Evolutionary conservation across 2,888 invertebrate genomes (phyloP).

Genomic region (Xylota sylvarum): DNA sequence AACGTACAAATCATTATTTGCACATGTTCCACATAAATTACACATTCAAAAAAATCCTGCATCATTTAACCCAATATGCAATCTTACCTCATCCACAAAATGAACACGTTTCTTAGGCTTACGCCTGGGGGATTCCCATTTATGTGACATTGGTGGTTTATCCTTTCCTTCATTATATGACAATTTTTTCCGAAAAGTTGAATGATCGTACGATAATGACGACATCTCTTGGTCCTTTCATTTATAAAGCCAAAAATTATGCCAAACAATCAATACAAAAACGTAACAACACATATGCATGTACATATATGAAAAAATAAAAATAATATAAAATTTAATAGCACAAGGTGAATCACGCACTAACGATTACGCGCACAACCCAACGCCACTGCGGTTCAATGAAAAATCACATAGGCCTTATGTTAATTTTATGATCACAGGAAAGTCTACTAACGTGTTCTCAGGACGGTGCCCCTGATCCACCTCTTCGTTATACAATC

Average conservation of each 20-base stretch:
- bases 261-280: constrained; percentile 37
- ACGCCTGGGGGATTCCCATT: constrained; percentile 74
- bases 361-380: constrained; percentile 70
- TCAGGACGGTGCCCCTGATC: constrained; percentile 37
- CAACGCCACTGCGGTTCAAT: constrained; percentile 69
- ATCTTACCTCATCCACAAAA: constrained; percentile 82
- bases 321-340: constrained; percentile 49
- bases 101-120: constrained; percentile 85
- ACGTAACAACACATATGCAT: constrained; percentile 5
- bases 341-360: constrained; percentile 75
- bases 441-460: constrained; percentile 44
- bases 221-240: constrained; percentile 53
- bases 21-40: constrained; percentile 65
- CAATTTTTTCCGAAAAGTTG: constrained; percentile 82
- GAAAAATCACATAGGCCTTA: constrained; percentile 66
- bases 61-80: constrained; percentile 31
- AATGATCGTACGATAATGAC: constrained; percentile 80
- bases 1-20: not conserved
- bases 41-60: constrained; percentile 28
- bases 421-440: constrained; percentile 61
- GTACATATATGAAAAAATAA: not conserved
- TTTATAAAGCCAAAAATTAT: constrained; percentile 5
- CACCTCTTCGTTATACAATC: constrained; percentile 46
- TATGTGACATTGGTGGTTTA: constrained; percentile 34
- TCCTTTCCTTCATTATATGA: constrained; percentile 73